A percentile compares a stretch with the other conserved stretches of the same genome.
phyloP scores from a whole-genome alignment of 2,888 invertebrate genomes.

The Malacosoma neustria region DNA sequence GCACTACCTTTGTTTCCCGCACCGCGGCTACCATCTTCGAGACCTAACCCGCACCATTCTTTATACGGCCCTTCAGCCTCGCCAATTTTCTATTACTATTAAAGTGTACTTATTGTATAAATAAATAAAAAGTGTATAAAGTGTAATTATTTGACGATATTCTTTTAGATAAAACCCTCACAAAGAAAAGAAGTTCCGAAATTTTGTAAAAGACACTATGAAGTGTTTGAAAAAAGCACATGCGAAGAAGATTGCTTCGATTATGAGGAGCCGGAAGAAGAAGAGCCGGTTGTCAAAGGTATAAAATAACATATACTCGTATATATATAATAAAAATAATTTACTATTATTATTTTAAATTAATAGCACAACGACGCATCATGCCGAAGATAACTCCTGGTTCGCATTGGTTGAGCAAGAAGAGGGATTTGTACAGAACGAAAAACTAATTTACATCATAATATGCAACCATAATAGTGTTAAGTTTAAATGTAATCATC shows the following conservation, averaged over 20 bases:
- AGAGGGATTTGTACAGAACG: constrained; percentile 21
- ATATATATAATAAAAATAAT: constrained; percentile 7
- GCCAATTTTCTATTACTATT: no score
- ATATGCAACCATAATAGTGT: no score
- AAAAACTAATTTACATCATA: not conserved
- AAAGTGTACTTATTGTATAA: no score
- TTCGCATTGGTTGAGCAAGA: constrained; percentile 40
- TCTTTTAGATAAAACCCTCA: constrained; percentile 29
- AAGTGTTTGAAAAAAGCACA: constrained; percentile 38
- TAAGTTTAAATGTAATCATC: no score
- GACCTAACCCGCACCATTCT: no score
- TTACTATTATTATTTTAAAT: not conserved
- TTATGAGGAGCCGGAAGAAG: constrained; percentile 15
- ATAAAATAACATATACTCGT: constrained; percentile 2
- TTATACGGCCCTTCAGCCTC: no score
- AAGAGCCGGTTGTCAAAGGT: constrained; percentile 16
- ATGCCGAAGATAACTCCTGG: constrained; percentile 37
- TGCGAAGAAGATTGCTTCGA: constrained; percentile 43
- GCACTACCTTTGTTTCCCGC: no score
- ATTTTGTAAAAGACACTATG: constrained; percentile 42
- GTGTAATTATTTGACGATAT: no score
- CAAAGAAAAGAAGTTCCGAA: constrained; percentile 42
- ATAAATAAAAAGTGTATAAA: no score
- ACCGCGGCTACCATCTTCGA: no score
- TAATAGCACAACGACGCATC: constrained; percentile 39